Conservation (phyloP, 2,797 vertebrate genomes). For the Etheostoma perlongum region DNA sequence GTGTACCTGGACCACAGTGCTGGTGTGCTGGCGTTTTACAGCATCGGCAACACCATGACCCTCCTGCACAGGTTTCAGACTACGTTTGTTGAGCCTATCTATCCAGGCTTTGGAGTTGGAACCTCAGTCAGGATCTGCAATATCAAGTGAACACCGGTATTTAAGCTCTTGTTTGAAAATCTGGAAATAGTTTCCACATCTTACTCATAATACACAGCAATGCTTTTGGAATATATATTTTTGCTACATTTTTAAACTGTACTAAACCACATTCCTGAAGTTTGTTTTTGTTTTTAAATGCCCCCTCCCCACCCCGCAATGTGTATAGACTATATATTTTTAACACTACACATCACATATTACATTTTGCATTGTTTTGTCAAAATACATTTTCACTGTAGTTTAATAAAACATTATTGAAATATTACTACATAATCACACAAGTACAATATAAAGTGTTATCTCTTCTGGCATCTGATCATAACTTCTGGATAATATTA, state of each 20-base stretch:
- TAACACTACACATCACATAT: conserved; percentile 20
- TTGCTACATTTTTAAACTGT: conserved; percentile 39
- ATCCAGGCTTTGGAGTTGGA: conserved; percentile 88
- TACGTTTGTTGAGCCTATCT: conserved; percentile 84
- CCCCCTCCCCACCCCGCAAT: background rate
- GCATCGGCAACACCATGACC: conserved; percentile 85
- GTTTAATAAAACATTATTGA: conserved; percentile 33
- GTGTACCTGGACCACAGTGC: conserved; percentile 87
- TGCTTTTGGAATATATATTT: conserved; percentile 61
- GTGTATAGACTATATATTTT: conserved; percentile 32
- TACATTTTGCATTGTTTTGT: conserved; percentile 39
- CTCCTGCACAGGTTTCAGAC: conserved; percentile 87
- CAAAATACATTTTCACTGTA: conserved; percentile 45
- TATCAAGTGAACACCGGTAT: conserved; percentile 77
- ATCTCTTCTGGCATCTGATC: conserved; percentile 30
- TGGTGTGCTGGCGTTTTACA: conserved; percentile 86
- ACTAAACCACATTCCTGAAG: conserved; percentile 42
- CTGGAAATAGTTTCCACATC: background rate
- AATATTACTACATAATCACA: conserved; percentile 36
- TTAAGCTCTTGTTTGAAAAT: conserved; percentile 29
- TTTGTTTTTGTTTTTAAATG: conserved; percentile 12
- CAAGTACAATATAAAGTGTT: conserved; percentile 31
- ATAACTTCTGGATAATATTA: conserved; percentile 33
- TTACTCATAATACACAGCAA: conserved; percentile 26
- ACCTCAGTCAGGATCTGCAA: conserved; percentile 88